These are phyloP conservation scores for Centropristis striata DNA, from an alignment of 2,113 vertebrate genomes.

Conservation along the genomic window DNA sequence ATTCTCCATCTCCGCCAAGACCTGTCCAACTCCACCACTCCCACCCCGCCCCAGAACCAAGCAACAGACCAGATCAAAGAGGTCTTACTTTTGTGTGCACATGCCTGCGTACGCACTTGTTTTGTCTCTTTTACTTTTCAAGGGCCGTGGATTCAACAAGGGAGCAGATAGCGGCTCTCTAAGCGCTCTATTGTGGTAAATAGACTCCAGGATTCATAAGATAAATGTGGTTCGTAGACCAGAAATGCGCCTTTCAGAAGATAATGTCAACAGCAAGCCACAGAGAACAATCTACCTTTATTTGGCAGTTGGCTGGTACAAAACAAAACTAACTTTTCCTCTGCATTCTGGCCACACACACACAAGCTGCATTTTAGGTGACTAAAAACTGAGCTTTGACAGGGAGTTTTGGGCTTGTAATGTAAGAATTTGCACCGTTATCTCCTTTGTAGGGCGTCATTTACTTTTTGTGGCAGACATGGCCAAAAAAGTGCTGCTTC, in stretches of 20 bases:
- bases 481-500: too few relatives aligned
- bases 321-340: not conserved
- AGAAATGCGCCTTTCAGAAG: not conserved
- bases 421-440: too few relatives aligned
- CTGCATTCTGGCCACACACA: too few relatives aligned
- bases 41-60: slow-evolving; percentile 37
- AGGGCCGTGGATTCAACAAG: slow-evolving; percentile 11
- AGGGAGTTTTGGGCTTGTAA: too few relatives aligned
- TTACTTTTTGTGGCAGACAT: too few relatives aligned
- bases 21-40: slow-evolving; percentile 56
- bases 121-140: slow-evolving; percentile 4
- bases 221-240: not conserved
- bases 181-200: not conserved
- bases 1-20: slow-evolving; percentile 62
- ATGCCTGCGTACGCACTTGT: slow-evolving; percentile 47
- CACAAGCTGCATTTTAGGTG: too few relatives aligned
- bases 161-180: slow-evolving; percentile 10
- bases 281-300: not conserved
- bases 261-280: not conserved
- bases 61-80: slow-evolving; percentile 64
- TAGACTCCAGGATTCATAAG: not conserved
- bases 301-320: slow-evolving; percentile 2
- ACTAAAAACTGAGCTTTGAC: too few relatives aligned
- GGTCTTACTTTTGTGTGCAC: slow-evolving; percentile 32
- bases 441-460: too few relatives aligned